A percentile compares a stretch with the other conserved stretches of the same genome.
Conservation (phyloP, 2,797 vertebrate species). For the Podarcis lilfordi region DNA sequence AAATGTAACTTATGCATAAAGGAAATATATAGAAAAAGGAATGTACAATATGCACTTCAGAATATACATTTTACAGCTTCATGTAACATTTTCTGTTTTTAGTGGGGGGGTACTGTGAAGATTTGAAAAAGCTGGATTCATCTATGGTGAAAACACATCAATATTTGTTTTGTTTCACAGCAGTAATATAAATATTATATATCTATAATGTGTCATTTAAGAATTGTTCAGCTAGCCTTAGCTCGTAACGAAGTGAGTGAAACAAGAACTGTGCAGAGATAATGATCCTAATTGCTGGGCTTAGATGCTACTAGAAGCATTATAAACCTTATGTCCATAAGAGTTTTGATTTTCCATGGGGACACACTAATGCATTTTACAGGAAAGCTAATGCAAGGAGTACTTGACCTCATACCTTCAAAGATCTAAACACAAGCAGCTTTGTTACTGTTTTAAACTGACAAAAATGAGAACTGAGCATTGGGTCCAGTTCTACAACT, state of each 20-base stretch:
- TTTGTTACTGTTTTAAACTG: not conserved
- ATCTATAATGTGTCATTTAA: not conserved
- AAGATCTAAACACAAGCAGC: not conserved
- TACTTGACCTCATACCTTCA: slow-evolving; percentile 9
- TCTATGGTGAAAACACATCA: not conserved
- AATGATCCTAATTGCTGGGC: slow-evolving; percentile 21
- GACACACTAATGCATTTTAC: slow-evolving; percentile 43
- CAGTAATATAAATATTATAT: not conserved
- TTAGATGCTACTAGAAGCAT: not conserved
- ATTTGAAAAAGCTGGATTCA: not conserved
- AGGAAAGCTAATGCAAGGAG: not conserved
- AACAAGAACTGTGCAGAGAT: slow-evolving; percentile 36
- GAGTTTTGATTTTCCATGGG: slow-evolving; percentile 26
- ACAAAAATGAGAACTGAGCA: not conserved
- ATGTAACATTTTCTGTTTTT: not conserved
- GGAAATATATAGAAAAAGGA: not conserved
- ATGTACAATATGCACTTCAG: not conserved
- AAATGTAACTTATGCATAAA: not conserved
- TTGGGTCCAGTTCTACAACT: not conserved
- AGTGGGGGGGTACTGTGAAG: not conserved
- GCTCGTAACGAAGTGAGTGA: slow-evolving; percentile 35
- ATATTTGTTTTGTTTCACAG: not conserved
- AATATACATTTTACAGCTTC: not conserved
- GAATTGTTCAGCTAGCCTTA: slow-evolving; percentile 32
- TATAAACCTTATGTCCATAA: slow-evolving; percentile 4